phyloP scores from a whole-genome alignment of 2,113 vertebrate species.

The Mormyrus iriodes region DNA sequence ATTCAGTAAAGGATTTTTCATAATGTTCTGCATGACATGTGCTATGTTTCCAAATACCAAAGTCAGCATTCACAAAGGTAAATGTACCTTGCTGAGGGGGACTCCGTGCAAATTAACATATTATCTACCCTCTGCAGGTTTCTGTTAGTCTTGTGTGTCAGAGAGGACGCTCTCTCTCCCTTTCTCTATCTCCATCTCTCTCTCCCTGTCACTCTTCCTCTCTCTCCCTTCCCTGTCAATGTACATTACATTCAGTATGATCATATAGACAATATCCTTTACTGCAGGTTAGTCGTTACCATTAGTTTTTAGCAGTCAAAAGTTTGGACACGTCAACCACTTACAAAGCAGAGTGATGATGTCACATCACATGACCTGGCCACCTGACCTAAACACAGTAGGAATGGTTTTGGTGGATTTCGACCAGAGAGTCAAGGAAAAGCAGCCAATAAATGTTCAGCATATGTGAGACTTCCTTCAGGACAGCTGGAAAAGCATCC shows the following conservation, averaged over 20 bases:
- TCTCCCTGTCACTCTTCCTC: neutral
- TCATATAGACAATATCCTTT: neutral
- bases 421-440: neutral
- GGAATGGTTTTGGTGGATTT: neutral
- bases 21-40: conserved; percentile 14
- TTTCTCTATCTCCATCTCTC: neutral
- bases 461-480: neutral
- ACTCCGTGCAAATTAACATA: conserved; percentile 9
- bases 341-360: neutral
- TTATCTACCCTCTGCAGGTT: neutral
- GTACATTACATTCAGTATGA: neutral
- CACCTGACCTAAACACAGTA: neutral
- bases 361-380: neutral
- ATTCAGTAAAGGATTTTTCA: neutral
- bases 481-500: neutral
- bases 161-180: neutral
- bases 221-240: neutral
- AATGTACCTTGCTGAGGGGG: conserved; percentile 16
- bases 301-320: neutral
- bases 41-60: conserved; percentile 15
- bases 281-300: neutral
- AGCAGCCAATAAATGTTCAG: neutral
- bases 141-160: conserved; percentile 12
- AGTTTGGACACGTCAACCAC: neutral
- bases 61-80: conserved; percentile 19